Base-by-base conservation (phyloP, 1,140 invertebrate species). In the Paracyclopina nana region DNA sequence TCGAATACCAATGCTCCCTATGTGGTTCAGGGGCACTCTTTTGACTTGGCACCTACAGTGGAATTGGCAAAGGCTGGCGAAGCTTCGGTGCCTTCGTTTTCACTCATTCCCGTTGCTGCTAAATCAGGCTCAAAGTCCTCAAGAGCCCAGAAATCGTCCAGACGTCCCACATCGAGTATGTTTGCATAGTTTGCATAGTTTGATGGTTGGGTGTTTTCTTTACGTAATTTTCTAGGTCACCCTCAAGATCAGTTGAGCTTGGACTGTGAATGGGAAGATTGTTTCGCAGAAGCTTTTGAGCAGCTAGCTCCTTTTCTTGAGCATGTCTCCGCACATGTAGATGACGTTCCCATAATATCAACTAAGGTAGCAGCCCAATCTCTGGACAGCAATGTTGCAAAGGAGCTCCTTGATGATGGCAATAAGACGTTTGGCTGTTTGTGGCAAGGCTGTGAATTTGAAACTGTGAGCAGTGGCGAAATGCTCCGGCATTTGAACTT, bases 401-500 rank as follows among this genome's bases (percentile, higher is more conserved):
- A 9, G 14, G 34, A 20, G 34, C n/a, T 16, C 9, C 4, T 20
- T 2, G 9, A 9, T 38, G 9, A n/a, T 3, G 34, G 14, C 2
- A 22, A 44, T 44, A 20, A 38, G n/a, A 24, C 20, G 20, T 52
- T 52, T 29, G 31, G 42, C 28, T 52, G 50, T 29, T n/a, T 25
- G 9, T 52, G 50, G 50, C 31, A 38, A 9, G 20, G 22, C 8
- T 52, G 50, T 27, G 30, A 18, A n/a, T 52, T 46, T 42, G 31
- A 26, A 40, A 42, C 31, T 11, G 11, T 11, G 4, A 9, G 14
- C 20, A 14, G 20, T 1, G 11, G 22, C 4, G 50, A 52, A 44
- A 40, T 44, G 30, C 22, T 52, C 14, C 50, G 50, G 18, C 50
- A 52, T 22, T 24, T 52, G n/a, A 44, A 52, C 20, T 52, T 24